phyloP scores from a whole-genome alignment of 2,797 vertebrate genomes.

The Apogon talboti region DNA sequence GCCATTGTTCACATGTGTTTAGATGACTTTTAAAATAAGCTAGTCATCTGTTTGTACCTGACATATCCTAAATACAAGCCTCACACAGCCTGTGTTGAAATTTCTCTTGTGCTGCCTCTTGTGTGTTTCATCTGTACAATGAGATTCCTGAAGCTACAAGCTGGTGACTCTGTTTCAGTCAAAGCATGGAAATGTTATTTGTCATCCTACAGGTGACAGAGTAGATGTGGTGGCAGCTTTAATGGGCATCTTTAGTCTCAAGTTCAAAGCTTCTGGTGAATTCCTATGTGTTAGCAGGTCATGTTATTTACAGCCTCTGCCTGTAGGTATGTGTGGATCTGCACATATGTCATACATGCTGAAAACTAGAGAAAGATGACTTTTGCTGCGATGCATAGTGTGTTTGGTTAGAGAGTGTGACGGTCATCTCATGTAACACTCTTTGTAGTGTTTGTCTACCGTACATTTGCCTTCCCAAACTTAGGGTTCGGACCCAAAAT shows the following conservation, averaged over 20 bases:
- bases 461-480: too few species aligned
- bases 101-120: background rate
- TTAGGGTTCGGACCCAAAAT: too few species aligned
- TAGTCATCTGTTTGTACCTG: constrained; percentile 29
- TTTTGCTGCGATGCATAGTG: too few species aligned
- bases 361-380: too few species aligned
- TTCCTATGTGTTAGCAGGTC: constrained; percentile 33
- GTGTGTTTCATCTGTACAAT: constrained; percentile 30
- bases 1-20: constrained; percentile 25
- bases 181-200: constrained; percentile 34
- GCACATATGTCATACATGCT: too few species aligned
- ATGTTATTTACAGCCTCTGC: constrained; percentile 14
- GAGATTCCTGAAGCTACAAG: constrained; percentile 9
- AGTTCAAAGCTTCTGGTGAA: constrained; percentile 39
- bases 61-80: constrained; percentile 30
- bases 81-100: constrained; percentile 14
- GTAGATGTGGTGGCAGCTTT: too few species aligned
- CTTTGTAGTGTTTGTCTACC: too few species aligned
- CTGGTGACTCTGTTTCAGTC: constrained; percentile 29
- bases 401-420: too few species aligned
- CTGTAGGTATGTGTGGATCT: too few species aligned
- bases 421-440: too few species aligned
- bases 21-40: constrained; percentile 17
- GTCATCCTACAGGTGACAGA: constrained; percentile 28
- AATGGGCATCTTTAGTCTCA: constrained; percentile 4